Evolutionary conservation across 2,888 invertebrate genomes (phyloP).

Genomic region (Orchesellides sinensis): DNA sequence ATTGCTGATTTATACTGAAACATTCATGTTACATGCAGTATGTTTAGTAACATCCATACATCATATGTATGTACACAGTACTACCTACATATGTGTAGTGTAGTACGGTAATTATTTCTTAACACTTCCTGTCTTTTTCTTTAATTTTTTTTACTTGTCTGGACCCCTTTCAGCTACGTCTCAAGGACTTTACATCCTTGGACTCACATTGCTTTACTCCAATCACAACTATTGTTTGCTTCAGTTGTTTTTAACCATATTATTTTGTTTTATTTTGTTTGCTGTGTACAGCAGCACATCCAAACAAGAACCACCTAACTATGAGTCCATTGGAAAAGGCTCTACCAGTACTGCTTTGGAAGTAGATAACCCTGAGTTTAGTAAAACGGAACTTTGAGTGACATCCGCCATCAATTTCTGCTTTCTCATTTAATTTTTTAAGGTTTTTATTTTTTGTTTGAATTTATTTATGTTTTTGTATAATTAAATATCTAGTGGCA

Average conservation of each 20-base stretch:
- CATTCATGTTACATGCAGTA: no score
- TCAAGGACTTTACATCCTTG: no score
- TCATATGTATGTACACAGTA: no score
- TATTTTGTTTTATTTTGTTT: not conserved
- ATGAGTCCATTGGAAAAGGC: slow-evolving; percentile 57
- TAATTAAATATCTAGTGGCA: no score
- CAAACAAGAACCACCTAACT: slow-evolving; percentile 41
- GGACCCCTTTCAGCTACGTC: no score
- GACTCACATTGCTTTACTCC: no score
- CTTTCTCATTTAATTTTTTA: slow-evolving; percentile 5
- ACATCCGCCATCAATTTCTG: not conserved
- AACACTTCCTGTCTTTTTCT: not conserved
- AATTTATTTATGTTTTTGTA: not conserved
- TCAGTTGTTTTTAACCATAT: not conserved
- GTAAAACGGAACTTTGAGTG: slow-evolving; percentile 56
- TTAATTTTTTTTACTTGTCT: not conserved
- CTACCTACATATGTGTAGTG: no score
- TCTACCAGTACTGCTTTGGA: slow-evolving; percentile 42
- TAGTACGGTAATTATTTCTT: not conserved
- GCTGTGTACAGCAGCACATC: slow-evolving; percentile 24
- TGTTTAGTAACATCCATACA: no score
- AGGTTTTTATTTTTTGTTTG: slow-evolving; percentile 2
- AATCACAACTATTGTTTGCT: not conserved
- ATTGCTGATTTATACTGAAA: no score
- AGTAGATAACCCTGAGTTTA: slow-evolving; percentile 60